Evolutionary conservation across 2,113 vertebrate species (phyloP).

Genomic region (Eulacestoma nigropectus): DNA sequence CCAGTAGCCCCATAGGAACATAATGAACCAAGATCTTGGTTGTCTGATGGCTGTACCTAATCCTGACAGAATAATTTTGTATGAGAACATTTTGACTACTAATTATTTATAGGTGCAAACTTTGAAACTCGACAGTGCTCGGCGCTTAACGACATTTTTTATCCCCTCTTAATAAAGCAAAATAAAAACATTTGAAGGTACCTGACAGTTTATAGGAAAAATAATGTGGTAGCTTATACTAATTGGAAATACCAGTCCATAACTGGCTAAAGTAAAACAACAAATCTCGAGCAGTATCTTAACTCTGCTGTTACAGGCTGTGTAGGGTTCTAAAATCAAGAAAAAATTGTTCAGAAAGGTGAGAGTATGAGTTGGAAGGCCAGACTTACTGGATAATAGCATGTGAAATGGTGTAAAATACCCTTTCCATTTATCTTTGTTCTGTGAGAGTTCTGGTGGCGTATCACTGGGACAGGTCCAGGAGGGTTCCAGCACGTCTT

Average conservation of each 20-base stretch:
- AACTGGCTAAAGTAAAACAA: background rate
- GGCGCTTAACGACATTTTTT: background rate
- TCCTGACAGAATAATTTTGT: background rate
- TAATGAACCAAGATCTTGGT: background rate
- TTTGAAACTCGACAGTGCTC: background rate
- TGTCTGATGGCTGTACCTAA: background rate
- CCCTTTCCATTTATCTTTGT: background rate
- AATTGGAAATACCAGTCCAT: background rate
- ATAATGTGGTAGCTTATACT: background rate
- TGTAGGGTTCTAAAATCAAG: background rate
- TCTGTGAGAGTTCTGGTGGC: background rate
- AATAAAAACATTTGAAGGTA: background rate
- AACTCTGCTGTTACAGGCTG: background rate
- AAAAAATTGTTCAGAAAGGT: background rate
- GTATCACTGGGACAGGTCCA: background rate
- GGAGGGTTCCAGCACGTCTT: background rate
- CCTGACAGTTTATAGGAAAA: background rate
- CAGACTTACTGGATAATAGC: background rate
- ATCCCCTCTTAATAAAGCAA: background rate
- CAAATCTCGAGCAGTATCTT: background rate
- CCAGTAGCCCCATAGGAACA: background rate
- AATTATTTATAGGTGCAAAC: background rate
- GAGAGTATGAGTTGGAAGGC: background rate
- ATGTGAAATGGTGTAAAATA: background rate
- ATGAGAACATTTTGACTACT: background rate